Percentiles rank a stretch among this genome's conserved stretches.
phyloP scores from a whole-genome alignment of 1,140 invertebrate genomes.

The Heterodera schachtii region DNA sequence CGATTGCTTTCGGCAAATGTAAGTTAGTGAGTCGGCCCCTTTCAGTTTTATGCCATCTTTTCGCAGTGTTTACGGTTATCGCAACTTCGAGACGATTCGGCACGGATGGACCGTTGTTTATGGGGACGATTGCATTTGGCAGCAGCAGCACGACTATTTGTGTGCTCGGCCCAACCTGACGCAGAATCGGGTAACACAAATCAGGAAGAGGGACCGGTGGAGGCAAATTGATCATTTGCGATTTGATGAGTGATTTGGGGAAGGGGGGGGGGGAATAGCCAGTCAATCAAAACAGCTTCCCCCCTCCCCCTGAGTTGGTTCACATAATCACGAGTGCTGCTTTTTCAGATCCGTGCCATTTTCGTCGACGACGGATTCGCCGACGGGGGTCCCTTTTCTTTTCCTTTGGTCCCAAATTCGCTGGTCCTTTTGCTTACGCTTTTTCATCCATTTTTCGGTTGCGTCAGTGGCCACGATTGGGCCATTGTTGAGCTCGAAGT shows the following conservation, averaged over 20 bases:
- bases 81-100: conserved; percentile 10
- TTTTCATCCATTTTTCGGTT: conserved; percentile 5
- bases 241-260: neutral
- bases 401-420: neutral
- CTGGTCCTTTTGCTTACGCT: neutral
- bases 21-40: conserved; percentile 18
- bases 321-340: too few relatives aligned
- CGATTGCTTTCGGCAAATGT: conserved; percentile 15
- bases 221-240: too few relatives aligned
- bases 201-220: too few relatives aligned
- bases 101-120: conserved; percentile 30
- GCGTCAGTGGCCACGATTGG: conserved; percentile 39
- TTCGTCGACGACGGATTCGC: conserved; percentile 41
- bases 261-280: too few relatives aligned
- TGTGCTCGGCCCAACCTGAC: conserved; percentile 18
- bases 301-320: too few relatives aligned
- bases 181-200: neutral
- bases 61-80: conserved; percentile 29
- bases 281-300: too few relatives aligned
- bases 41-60: neutral
- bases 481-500: conserved; percentile 22
- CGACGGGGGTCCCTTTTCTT: conserved; percentile 24
- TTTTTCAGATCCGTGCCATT: conserved; percentile 33
- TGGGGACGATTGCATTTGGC: conserved; percentile 36
- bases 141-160: neutral